Conservation (phyloP, 2,888 invertebrate genomes). For the Diaphora mendica region DNA sequence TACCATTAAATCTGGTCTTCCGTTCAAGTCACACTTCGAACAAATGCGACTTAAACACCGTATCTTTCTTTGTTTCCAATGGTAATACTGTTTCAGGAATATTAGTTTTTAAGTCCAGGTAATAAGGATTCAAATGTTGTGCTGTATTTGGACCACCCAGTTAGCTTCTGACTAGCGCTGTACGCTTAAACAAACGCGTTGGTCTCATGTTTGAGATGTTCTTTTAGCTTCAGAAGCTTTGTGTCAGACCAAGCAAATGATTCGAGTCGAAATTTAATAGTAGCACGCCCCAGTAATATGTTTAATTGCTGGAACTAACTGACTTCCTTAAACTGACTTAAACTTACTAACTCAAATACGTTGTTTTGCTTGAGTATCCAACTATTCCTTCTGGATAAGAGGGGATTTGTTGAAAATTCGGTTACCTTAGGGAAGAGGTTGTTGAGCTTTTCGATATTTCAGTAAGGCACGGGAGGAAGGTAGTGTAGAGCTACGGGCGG, state of each 20-base stretch:
- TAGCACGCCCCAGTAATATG: background rate
- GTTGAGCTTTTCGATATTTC: too few species aligned
- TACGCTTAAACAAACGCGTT: background rate
- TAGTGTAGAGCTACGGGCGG: too few species aligned
- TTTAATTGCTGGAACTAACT: background rate
- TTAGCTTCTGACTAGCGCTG: background rate
- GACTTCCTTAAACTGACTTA: background rate
- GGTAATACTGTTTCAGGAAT: background rate
- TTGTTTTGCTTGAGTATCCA: background rate
- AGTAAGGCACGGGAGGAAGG: too few species aligned
- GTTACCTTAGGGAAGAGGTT: background rate
- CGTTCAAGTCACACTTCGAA: constrained; percentile 15
- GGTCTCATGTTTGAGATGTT: background rate
- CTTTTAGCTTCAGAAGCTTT: background rate
- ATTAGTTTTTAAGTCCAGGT: constrained; percentile 2
- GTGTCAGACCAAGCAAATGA: background rate
- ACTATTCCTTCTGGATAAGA: too few species aligned
- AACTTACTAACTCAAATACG: background rate
- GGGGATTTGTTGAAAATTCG: background rate
- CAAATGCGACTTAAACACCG: constrained; percentile 13
- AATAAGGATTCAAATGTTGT: background rate
- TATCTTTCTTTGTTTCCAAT: constrained; percentile 1
- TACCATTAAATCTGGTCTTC: constrained; percentile 34
- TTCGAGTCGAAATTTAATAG: background rate
- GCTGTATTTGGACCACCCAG: constrained; percentile 12